Evolutionary conservation across 2,113 vertebrate genomes (phyloP), one percentile per base, ranked within the genome.

Genomic region (Dascyllus trimaculatus): DNA sequence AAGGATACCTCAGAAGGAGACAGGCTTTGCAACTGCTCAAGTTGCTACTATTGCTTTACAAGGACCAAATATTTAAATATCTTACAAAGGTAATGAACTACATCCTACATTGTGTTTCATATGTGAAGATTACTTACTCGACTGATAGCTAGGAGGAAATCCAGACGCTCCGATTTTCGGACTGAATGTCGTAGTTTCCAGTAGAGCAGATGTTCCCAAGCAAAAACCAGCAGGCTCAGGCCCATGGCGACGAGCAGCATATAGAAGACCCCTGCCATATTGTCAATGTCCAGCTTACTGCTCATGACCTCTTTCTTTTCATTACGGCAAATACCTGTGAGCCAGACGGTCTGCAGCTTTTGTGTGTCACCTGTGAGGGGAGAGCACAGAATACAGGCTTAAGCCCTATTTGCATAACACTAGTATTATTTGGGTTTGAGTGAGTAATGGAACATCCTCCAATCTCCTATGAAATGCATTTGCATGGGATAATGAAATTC

Each of bases 261-360:
- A 91, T 99, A 99, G 95, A 99, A 99, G 59, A 99, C 98, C 0
- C 98, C 98, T 0, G 98, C 98, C 98, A 99, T 99, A 93, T 99
- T 99, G 94, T 99, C 98, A 0, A 99, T 98, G 90, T 99, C 98
- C 88, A 99, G 92, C 88, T 99, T 99, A 77, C 96, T 98, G 95
- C 98, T 99, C 96, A 99, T 98, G 66, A 97, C 98, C 88, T 99
- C 98, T 0, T 99, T 99, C 95, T 99, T 99, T 94, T 99, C 98
- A 0, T 99, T 99, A 13, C 99, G 96, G 84, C 98, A 99, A 93
- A 99, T 99, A 1, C 98, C 98, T 0, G 98, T 98, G 38, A 99
- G 95, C 98, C 98, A 99, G 68, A 99, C 97, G 0, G 97, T 99
- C 94, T 99, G 97, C 84, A 99, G 95, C 83, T 98, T 99, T 91